A percentile compares a stretch with the other conserved stretches of the same genome.
These are phyloP conservation scores for Parambassis ranga DNA, from an alignment of 2,797 vertebrate genomes.

Conservation along the genomic window DNA sequence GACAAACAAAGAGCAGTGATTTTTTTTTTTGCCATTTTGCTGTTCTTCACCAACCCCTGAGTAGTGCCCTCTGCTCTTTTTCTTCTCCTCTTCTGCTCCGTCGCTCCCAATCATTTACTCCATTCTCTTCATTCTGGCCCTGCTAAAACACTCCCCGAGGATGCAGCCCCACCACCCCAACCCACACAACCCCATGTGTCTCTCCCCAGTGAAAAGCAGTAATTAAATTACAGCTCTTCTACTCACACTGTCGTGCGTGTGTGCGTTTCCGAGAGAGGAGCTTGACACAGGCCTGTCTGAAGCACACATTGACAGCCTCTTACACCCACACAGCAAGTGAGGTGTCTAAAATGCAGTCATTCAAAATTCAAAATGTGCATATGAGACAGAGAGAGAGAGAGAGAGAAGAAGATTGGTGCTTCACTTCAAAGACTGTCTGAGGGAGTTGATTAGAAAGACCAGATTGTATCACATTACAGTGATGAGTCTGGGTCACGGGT, in stretches of 20 bases:
- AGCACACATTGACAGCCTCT: conserved; percentile 41
- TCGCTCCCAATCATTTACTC: conserved; percentile 69
- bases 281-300: conserved; percentile 48
- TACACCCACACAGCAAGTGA: conserved; percentile 49
- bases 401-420: background rate
- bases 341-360: conserved; percentile 37
- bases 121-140: conserved; percentile 55
- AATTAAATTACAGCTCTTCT: conserved; percentile 61
- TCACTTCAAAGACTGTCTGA: conserved; percentile 40
- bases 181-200: conserved; percentile 4
- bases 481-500: conserved; percentile 46
- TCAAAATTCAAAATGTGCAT: conserved; percentile 42
- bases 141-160: conserved; percentile 58
- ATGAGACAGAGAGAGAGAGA: conserved; percentile 10
- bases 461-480: conserved; percentile 54
- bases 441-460: conserved; percentile 56
- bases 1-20: conserved; percentile 45
- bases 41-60: conserved; percentile 43
- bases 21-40: conserved; percentile 52
- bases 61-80: conserved; percentile 65
- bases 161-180: background rate
- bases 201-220: conserved; percentile 37
- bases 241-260: conserved; percentile 25
- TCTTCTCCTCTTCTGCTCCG: conserved; percentile 64
- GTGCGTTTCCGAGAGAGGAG: conserved; percentile 25